Evolutionary conservation across 2,797 vertebrate genomes (phyloP), one percentile per base, ranked within the genome.

Genomic region (Chaetophractus vellerosus): DNA sequence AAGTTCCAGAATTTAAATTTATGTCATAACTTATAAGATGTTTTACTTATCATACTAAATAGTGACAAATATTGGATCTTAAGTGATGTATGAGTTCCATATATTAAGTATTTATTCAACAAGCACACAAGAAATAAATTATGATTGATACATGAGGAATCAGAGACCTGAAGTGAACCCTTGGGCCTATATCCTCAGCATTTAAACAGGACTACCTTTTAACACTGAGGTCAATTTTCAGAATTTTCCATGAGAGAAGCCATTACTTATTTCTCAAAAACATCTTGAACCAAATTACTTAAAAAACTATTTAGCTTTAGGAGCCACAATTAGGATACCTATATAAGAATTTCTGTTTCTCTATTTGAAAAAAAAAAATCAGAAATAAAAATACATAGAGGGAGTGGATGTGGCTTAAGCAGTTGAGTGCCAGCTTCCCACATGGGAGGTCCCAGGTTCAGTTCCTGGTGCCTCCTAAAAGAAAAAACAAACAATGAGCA

Each of bases 71-170:
- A 96, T 68, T 78, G 14, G 5, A 24, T n/a, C 57, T 86, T 85
- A 19, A 33, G 19, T 66, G 57, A 93, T 38, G 19, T 66, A 21
- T n/a, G 80, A 76, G 24, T 91, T 80, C 9, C 26, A 87, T 81
- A 71, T 31, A 36, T 75, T 81, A 91, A 76, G 83, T 64, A 93
- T 96, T 95, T 89, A 75, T 18, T 90, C 48, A 96, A 72, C 41
- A 94, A 95, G 81, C 19, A 64, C 6, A 76, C 10, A 95, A 31
- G n/a, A 89, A 96, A 94, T 88, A 92, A 90, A 76, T 61, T 48
- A 61, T 66, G 68, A 95, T 50, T 81, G 16, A 71, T 82, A 61
- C 63, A 84, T 28, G 6, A 57, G 31, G 23, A 92, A 90, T 66
- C 28, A 88, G 80, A 88, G 41, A 71, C 5, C 38, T 85, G 33